Percentiles rank a stretch among this genome's conserved stretches.
These are phyloP conservation scores for Nephrotoma appendiculata DNA, from an alignment of 2,888 invertebrate species.

Conservation along the genomic window DNA sequence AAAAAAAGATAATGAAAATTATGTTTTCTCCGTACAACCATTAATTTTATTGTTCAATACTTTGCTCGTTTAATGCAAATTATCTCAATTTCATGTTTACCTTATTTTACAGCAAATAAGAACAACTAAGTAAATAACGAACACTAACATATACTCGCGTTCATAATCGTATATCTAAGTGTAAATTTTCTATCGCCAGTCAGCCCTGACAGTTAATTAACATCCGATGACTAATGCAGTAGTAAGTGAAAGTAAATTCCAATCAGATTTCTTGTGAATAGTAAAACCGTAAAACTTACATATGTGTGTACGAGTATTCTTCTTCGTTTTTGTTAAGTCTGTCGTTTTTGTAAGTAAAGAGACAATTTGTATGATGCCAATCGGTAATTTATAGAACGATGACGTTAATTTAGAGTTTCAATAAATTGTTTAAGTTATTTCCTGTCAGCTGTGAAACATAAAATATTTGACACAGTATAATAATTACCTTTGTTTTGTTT, in stretches of 20 bases:
- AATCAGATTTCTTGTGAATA: background rate
- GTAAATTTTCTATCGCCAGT: background rate
- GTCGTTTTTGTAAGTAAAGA: background rate
- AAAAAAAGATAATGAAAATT: no score
- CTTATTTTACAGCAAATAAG: background rate
- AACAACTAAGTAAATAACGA: background rate
- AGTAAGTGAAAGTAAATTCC: background rate
- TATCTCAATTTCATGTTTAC: background rate
- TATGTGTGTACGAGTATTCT: no score
- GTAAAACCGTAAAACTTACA: background rate
- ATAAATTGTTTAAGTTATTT: background rate
- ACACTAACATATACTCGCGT: background rate
- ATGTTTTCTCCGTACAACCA: background rate
- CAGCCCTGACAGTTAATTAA: background rate
- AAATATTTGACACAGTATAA: background rate
- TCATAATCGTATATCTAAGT: background rate
- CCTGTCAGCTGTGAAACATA: background rate
- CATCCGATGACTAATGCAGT: background rate
- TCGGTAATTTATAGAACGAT: background rate
- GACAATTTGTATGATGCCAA: background rate
- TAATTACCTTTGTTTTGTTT: no score
- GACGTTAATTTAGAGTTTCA: background rate
- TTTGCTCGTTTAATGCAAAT: background rate
- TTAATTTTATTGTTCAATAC: background rate
- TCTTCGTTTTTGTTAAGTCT: background rate